A percentile compares a stretch with the other conserved stretches of the same genome.
phyloP scores from a whole-genome alignment of 1,140 invertebrate species.

The Galendromus occidentalis region DNA sequence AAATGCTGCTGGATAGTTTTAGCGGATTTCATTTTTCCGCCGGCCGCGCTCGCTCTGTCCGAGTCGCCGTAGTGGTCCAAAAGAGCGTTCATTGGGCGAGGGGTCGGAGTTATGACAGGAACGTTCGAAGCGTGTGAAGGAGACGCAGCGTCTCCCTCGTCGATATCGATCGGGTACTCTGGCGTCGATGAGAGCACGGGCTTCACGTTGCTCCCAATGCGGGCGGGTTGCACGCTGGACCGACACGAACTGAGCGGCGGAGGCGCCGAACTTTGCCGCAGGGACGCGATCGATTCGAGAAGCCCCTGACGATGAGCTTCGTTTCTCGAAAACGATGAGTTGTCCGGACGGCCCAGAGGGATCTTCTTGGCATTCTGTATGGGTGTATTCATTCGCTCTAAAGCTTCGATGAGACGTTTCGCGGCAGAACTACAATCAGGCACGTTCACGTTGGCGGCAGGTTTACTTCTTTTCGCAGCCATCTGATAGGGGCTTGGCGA shows the following conservation, averaged over 20 bases:
- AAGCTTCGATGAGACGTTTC: not conserved
- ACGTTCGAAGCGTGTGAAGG: too few species aligned
- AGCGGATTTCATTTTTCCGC: not conserved
- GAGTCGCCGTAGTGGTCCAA: too few species aligned
- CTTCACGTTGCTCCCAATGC: not conserved
- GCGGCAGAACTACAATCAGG: not conserved
- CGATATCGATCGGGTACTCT: not conserved
- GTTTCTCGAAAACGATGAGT: too few species aligned
- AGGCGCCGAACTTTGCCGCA: not conserved
- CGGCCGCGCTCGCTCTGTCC: not conserved
- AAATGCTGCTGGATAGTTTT: not conserved
- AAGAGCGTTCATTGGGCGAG: too few species aligned
- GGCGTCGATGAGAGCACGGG: not conserved
- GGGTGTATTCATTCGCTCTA: not conserved
- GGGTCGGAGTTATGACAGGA: too few species aligned
- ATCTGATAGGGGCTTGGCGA: constrained; percentile 7
- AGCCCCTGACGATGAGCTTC: not conserved
- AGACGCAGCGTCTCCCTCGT: not conserved
- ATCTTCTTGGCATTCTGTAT: constrained; percentile 9
- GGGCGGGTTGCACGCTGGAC: not conserved
- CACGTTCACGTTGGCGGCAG: not conserved
- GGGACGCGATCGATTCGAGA: not conserved
- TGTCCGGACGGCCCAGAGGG: not conserved
- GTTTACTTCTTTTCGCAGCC: not conserved
- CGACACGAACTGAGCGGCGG: not conserved